These are phyloP conservation scores for Stigmatopora nigra DNA, from an alignment of 2,113 vertebrate species.

Conservation along the genomic window DNA sequence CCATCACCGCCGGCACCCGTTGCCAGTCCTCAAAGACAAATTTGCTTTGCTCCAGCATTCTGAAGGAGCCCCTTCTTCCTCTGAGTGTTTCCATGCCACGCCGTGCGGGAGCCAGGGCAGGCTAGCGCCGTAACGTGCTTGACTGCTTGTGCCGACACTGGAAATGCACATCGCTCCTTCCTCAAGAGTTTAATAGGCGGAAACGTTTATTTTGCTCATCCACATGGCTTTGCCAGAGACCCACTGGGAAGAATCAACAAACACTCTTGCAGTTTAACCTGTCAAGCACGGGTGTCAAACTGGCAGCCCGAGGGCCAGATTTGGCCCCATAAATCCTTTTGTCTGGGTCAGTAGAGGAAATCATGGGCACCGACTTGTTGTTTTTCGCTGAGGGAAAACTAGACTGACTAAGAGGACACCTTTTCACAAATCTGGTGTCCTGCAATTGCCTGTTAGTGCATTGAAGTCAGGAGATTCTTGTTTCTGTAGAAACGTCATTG, in stretches of 20 bases:
- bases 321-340: no score
- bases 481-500: no score
- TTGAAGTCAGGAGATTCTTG: no score
- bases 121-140: conserved; percentile 8
- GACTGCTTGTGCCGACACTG: background rate
- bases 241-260: background rate
- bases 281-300: no score
- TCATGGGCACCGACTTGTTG: no score
- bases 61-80: conserved; percentile 39
- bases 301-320: no score
- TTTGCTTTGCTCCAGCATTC: conserved; percentile 47
- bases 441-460: no score
- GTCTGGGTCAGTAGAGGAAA: no score
- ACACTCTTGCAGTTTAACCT: no score
- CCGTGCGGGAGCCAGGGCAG: conserved; percentile 19
- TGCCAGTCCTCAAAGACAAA: conserved; percentile 50
- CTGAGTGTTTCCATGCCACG: conserved; percentile 49
- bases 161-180: conserved; percentile 5
- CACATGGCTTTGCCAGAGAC: background rate
- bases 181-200: background rate
- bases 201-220: conserved; percentile 12
- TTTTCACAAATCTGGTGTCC: no score
- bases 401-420: no score
- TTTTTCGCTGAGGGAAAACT: no score
- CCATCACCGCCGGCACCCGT: conserved; percentile 33